Evolutionary conservation across 2,888 invertebrate species (phyloP), one percentile per base, ranked within the genome.

Genomic region (Lithophane ornitopus): DNA sequence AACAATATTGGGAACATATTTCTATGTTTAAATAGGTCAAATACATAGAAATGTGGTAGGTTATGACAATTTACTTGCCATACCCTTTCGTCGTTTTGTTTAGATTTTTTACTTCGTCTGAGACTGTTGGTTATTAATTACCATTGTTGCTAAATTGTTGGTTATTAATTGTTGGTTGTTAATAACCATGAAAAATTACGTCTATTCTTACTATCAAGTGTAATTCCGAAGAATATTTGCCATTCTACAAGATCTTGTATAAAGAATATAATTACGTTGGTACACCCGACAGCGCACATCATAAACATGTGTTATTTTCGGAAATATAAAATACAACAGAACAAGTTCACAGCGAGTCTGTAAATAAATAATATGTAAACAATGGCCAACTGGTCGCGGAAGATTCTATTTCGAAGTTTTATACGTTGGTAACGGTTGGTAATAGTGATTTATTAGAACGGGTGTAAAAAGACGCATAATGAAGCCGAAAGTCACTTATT

Each of bases 291-390:
- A 49, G 39, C 28, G 39, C 28, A 69, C n/a, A 75, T 63, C 69
- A 75, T 70, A 67, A 81, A 77, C 76, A 54, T 66, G 72, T n/a
- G 74, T 81, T 86, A 86, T 88, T 88, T 78, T 80, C 59, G 78
- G 76, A 70, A 75, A 75, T 70, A 81, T 84, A 86, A 84, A 88
- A 85, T 67, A 81, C 73, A 41, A 78, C 61, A 73, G 74, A 70
- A 78, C 83, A 82, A 78, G 82, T 85, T 80, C 73, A 88, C 73
- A 88, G 85, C 81, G 46, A 68, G 69, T 80, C 76, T 74, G 76
- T 76, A 66, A 82, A 85, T 87, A 76, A 78, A 85, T 82, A 84
- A 76, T 75, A 76, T 73, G 72, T 86, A 86, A 87, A 86, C 87
- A 87, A 82, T 82, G 62, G 71, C 68, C 49, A 76, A 77, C 74